phyloP scores from a whole-genome alignment of 2,797 vertebrate species.

The Sus cebifrons region DNA sequence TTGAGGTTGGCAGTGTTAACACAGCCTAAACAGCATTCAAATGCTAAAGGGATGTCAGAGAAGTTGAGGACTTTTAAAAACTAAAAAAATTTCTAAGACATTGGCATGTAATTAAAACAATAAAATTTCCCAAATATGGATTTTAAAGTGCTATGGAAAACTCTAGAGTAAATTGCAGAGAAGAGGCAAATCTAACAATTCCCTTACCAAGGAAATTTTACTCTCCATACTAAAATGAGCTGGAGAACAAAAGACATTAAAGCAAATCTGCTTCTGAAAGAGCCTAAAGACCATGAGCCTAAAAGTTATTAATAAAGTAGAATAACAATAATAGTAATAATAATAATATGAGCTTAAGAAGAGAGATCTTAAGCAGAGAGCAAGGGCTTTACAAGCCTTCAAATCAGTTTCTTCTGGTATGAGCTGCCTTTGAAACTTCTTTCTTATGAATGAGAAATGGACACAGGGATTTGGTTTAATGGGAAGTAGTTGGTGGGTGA shows the following conservation, averaged over 20 bases:
- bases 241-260: slow-evolving; percentile 66
- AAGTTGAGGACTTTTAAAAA: slow-evolving; percentile 60
- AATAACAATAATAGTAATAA: not conserved
- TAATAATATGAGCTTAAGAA: slow-evolving; percentile 8
- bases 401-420: not conserved
- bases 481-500: not conserved
- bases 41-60: slow-evolving; percentile 24
- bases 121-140: slow-evolving; percentile 65
- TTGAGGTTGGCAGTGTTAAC: not conserved
- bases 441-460: not conserved
- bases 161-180: not conserved
- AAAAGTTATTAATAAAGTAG: slow-evolving; percentile 52
- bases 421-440: slow-evolving; percentile 8
- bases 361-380: not conserved
- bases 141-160: slow-evolving; percentile 60
- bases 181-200: not conserved
- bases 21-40: slow-evolving; percentile 31
- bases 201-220: slow-evolving; percentile 57
- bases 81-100: slow-evolving; percentile 50
- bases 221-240: slow-evolving; percentile 50
- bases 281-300: slow-evolving; percentile 60
- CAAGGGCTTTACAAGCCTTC: not conserved
- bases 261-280: slow-evolving; percentile 60
- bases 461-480: not conserved
- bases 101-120: slow-evolving; percentile 63